These are phyloP conservation scores for Trachelus stipa DNA, from an alignment of 2,888 invertebrate species.

Conservation along the genomic window DNA sequence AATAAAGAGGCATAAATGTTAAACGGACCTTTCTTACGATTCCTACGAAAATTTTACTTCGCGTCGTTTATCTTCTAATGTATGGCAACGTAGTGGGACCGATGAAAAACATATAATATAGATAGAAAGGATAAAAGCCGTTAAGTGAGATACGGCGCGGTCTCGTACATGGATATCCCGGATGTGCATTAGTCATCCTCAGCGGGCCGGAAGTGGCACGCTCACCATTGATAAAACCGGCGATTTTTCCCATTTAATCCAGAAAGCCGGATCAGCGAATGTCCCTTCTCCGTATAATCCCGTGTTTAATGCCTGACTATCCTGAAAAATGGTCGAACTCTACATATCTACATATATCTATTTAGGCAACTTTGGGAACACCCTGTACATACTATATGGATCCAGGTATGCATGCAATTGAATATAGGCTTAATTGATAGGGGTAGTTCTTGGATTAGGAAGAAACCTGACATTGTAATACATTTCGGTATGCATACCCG, in stretches of 20 bases:
- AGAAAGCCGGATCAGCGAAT: conserved; percentile 32
- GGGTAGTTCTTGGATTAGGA: not conserved
- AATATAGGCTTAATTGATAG: not conserved
- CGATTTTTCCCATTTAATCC: conserved; percentile 30
- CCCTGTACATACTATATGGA: not conserved
- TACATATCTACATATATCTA: not conserved
- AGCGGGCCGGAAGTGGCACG: conserved; percentile 12
- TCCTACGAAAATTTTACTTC: not conserved
- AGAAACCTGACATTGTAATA: not conserved
- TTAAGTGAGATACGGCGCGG: not conserved
- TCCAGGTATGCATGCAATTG: not conserved
- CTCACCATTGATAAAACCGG: conserved; percentile 30
- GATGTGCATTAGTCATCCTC: conserved; percentile 19
- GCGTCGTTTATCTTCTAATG: not conserved
- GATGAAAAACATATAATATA: not conserved
- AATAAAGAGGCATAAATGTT: not conserved
- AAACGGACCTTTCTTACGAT: not conserved
- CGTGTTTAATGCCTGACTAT: conserved; percentile 32
- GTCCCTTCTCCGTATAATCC: conserved; percentile 23
- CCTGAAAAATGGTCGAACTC: conserved; percentile 31
- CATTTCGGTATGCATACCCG: not conserved
- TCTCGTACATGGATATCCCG: not conserved
- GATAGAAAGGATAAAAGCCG: not conserved
- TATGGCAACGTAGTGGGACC: not conserved
- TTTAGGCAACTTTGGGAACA: not conserved